Percentiles rank a stretch among this genome's conserved stretches.
These are phyloP conservation scores for Heliangelus exortis DNA, from an alignment of 2,797 vertebrate species.

Conservation along the genomic window DNA sequence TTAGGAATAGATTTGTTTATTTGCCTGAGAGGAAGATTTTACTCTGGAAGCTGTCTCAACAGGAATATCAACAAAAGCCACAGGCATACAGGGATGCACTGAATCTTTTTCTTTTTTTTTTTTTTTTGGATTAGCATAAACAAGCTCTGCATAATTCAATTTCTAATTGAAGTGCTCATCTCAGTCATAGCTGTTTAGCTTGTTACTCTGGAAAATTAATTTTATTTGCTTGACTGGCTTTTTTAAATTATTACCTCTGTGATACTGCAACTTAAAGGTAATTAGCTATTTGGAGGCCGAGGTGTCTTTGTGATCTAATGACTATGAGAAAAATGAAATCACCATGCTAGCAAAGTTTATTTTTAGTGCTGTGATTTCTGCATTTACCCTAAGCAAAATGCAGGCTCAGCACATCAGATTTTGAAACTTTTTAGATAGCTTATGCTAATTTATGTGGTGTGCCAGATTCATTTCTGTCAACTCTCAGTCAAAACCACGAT, in stretches of 20 bases:
- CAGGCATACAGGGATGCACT: not conserved
- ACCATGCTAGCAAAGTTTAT: not conserved
- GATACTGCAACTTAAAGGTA: not conserved
- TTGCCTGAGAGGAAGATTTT: not conserved
- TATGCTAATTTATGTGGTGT: constrained; percentile 5
- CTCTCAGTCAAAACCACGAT: not conserved
- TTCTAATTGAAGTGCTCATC: not conserved
- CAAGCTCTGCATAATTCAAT: not conserved
- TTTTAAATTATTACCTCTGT: not conserved
- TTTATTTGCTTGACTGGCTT: not conserved
- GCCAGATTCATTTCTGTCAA: not conserved
- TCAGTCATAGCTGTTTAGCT: not conserved
- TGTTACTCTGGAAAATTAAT: not conserved
- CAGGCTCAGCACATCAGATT: not conserved
- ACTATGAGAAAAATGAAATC: not conserved
- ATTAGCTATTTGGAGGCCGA: not conserved
- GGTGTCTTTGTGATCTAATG: not conserved
- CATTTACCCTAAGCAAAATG: not conserved
- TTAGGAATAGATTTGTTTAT: not conserved
- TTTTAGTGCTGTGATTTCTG: not conserved
- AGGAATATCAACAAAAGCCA: not conserved
- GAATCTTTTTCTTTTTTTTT: not conserved
- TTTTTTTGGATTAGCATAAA: not conserved
- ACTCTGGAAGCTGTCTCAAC: not conserved
- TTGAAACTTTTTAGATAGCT: constrained; percentile 11